These are phyloP conservation scores for Nesospiza acunhae DNA, from an alignment of 2,113 vertebrate genomes.

Conservation along the genomic window DNA sequence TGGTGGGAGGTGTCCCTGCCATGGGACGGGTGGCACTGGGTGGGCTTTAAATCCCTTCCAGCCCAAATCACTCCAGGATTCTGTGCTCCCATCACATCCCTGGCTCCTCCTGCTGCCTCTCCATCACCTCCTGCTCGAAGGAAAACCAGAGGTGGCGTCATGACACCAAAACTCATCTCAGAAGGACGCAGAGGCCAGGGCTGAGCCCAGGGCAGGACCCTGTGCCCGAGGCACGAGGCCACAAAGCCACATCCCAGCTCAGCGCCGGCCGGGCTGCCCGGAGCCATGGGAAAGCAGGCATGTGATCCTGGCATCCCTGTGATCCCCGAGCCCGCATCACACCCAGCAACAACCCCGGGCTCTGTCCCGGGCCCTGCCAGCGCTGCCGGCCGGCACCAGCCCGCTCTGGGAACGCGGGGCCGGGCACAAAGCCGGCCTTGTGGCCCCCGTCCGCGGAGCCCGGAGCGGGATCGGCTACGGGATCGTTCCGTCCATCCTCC, in stretches of 20 bases:
- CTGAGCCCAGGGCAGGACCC: background rate
- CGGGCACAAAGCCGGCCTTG: background rate
- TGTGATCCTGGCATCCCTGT: background rate
- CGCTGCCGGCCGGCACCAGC: background rate
- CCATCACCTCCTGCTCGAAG: background rate
- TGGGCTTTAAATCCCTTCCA: background rate
- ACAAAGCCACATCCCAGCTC: background rate
- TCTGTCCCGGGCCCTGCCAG: background rate
- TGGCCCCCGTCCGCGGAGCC: background rate
- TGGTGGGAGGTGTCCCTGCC: background rate
- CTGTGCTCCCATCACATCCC: fast-evolving
- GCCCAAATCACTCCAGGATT: background rate
- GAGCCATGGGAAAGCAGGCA: slow-evolving; percentile 32
- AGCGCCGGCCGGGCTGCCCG: background rate
- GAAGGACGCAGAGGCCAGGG: background rate
- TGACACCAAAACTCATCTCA: fast-evolving
- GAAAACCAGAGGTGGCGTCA: fast-evolving
- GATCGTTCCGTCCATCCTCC: background rate
- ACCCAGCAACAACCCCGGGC: background rate
- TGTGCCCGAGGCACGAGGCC: background rate
- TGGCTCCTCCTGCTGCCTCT: background rate
- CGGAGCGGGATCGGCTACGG: fast-evolving
- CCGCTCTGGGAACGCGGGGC: background rate
- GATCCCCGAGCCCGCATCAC: background rate
- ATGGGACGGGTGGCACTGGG: fast-evolving